These are phyloP conservation scores for Scomberomorus guttatus DNA, from an alignment of 2,797 vertebrate genomes.

Conservation along the genomic window DNA sequence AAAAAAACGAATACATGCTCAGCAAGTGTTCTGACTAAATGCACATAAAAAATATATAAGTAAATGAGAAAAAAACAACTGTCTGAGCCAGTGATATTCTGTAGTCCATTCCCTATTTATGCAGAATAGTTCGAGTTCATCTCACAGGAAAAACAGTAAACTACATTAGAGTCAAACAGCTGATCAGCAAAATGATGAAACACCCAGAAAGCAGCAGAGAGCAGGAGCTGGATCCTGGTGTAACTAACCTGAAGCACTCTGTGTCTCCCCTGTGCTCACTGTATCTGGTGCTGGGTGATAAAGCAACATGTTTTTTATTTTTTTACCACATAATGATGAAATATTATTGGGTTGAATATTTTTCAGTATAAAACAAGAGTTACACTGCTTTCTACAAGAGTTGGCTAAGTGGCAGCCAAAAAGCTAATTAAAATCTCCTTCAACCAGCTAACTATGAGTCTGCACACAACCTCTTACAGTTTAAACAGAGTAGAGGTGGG, in stretches of 20 bases:
- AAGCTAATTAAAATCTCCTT: conserved; percentile 26
- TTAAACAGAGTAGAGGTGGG: background rate
- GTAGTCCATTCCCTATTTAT: conserved; percentile 7
- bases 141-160: conserved; percentile 41
- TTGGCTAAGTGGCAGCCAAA: background rate
- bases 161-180: conserved; percentile 61
- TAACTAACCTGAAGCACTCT: conserved; percentile 45
- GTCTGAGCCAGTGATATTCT: conserved; percentile 1
- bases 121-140: conserved; percentile 40
- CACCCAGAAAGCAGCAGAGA: conserved; percentile 59
- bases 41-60: conserved; percentile 19
- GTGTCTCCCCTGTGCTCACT: conserved; percentile 29
- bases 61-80: conserved; percentile 24
- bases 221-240: conserved; percentile 44
- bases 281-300: conserved; percentile 20
- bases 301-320: background rate
- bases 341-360: conserved; percentile 29
- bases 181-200: conserved; percentile 81
- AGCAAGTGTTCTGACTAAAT: conserved; percentile 5
- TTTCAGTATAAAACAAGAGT: conserved; percentile 17
- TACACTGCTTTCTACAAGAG: conserved; percentile 4
- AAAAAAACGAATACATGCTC: background rate
- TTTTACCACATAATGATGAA: conserved; percentile 38
- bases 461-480: background rate
- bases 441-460: background rate